phyloP scores from a whole-genome alignment of 2,797 vertebrate species.

The Characodon lateralis region DNA sequence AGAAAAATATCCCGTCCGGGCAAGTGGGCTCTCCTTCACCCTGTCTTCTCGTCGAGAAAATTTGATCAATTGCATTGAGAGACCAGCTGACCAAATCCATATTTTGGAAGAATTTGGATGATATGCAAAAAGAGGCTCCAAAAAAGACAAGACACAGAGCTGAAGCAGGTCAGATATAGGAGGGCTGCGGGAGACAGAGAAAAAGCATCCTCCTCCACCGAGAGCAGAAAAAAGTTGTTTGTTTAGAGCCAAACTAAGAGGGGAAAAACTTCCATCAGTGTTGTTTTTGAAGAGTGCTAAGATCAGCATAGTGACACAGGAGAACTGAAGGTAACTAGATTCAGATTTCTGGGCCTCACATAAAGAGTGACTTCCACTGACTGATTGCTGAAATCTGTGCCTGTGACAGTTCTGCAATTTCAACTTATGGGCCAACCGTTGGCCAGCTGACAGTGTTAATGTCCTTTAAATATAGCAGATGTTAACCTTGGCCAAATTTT shows the following conservation, averaged over 20 bases:
- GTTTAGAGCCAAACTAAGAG: conserved; percentile 12
- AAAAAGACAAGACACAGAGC: too few species aligned
- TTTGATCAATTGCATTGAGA: too few species aligned
- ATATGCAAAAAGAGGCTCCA: too few species aligned
- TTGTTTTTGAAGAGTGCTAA: conserved; percentile 9
- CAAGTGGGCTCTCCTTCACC: too few species aligned
- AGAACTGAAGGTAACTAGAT: conserved; percentile 30
- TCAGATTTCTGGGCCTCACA: conserved; percentile 37
- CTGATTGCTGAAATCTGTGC: conserved; percentile 25
- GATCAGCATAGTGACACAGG: conserved; percentile 42
- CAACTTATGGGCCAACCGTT: conserved; percentile 7
- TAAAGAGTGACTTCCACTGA: conserved; percentile 16
- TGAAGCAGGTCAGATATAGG: too few species aligned
- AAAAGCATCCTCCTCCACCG: too few species aligned
- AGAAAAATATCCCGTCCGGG: too few species aligned
- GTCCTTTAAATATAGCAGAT: conserved; percentile 4
- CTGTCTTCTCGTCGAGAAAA: too few species aligned
- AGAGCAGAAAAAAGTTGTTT: too few species aligned
- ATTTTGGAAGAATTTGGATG: too few species aligned
- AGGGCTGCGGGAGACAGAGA: too few species aligned
- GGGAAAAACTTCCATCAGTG: not conserved
- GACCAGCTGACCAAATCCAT: too few species aligned
- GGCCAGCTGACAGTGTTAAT: conserved; percentile 2
- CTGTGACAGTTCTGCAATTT: conserved; percentile 32
- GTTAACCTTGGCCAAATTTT: not conserved